Base-by-base conservation (phyloP, 2,797 vertebrate species). In the Acanthopagrus latus region DNA sequence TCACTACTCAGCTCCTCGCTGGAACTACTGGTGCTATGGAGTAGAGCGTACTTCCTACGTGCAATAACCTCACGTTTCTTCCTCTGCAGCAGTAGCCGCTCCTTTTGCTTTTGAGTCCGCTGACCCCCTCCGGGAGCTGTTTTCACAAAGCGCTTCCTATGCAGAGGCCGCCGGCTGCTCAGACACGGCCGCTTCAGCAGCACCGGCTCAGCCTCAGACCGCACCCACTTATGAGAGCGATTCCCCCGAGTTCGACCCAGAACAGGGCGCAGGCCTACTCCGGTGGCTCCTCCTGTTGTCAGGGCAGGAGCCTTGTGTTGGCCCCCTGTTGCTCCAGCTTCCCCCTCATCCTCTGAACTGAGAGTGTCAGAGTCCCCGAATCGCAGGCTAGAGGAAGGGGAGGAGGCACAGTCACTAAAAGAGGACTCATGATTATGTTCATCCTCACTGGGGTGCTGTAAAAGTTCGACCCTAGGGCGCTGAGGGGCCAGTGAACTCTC, bases 281-380 rank as follows among this genome's bases (percentile, higher is more conserved):
- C 93, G 0, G 89, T 51, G 47, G 90, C 91, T 91, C 86, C 97
- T 90, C 91, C 93, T 25, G 92, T 72, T n/a, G 90, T 87, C 73
- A 92, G 83, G 44, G 91, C 81, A 46, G 94, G 79, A 64, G 86
- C 79, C 88, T 94, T 95, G 44, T 93, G 92, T 72, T 92, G 94
- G 78, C 90, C 93, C 76, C 90, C 93, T 16, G 91, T 87, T 56
- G 92, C 90, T 54, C 88, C 90, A 17, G 89, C 81, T 74, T 90
- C 93, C 63, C 82, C 96, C 48, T 99, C 98, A n/a, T 99, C 98
- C 76, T 99, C 98, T 1, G 97, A 99, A 75, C 96, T 99, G 47
- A 99, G 94, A n/a, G 97, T 99, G 91, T 99, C 98, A 0, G 98
- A 99, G 92, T 99, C 98, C 78, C 98, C 97, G 63, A 99, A 99